phyloP scores from a whole-genome alignment of 2,113 vertebrate genomes.

The Andinoacara biseriatus region DNA sequence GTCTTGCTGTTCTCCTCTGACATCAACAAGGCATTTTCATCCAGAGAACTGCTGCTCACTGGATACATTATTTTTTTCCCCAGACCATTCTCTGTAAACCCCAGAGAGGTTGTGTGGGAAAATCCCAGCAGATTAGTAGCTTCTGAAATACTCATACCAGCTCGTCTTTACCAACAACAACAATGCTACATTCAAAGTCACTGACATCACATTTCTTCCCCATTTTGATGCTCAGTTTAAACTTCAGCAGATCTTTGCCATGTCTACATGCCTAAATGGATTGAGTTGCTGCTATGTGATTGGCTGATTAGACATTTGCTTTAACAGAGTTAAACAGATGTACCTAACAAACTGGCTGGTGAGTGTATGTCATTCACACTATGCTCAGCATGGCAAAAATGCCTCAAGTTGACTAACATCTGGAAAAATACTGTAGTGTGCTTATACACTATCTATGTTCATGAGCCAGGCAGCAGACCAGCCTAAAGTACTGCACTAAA shows the following conservation, averaged over 20 bases:
- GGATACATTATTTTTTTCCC: too few relatives aligned
- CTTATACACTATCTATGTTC: slow-evolving; percentile 13
- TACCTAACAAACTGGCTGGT: not conserved
- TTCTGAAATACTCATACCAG: not conserved
- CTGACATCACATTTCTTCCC: not conserved
- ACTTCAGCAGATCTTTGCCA: not conserved
- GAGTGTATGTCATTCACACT: not conserved
- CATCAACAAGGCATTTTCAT: not conserved
- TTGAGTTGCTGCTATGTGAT: not conserved
- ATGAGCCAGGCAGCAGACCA: slow-evolving; percentile 5
- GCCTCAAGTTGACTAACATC: not conserved
- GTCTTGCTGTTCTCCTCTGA: not conserved
- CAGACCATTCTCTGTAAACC: not conserved
- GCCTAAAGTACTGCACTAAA: slow-evolving; percentile 29
- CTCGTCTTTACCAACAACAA: not conserved
- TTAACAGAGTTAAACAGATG: not conserved
- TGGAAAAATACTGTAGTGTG: not conserved
- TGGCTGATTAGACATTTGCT: not conserved
- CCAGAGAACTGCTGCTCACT: not conserved
- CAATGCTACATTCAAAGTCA: not conserved
- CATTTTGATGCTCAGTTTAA: not conserved
- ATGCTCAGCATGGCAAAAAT: not conserved
- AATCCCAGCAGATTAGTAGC: not conserved
- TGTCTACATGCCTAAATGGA: not conserved
- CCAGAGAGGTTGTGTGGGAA: not conserved